phyloP scores from a whole-genome alignment of 2,888 invertebrate species.

The Pegoplata infirma region DNA sequence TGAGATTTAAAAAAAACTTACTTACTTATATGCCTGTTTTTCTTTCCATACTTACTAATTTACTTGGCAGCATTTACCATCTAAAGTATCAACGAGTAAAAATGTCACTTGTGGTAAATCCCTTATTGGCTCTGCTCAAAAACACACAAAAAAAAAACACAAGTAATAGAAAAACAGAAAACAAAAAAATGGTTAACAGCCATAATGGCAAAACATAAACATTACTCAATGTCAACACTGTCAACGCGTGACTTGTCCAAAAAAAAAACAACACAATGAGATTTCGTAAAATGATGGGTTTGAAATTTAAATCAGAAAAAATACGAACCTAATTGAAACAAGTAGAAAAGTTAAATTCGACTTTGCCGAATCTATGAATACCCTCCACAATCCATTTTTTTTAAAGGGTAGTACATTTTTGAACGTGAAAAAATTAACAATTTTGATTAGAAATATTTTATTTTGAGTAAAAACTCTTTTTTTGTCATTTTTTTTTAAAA shows the following conservation, averaged over 20 bases:
- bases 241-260: conserved; percentile 19
- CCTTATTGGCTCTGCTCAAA: conserved; percentile 10
- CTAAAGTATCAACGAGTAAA: conserved; percentile 11
- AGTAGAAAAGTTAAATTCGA: too few relatives aligned
- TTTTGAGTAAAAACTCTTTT: too few relatives aligned
- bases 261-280: conserved; percentile 3
- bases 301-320: neutral
- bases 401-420: too few relatives aligned
- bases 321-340: too few relatives aligned
- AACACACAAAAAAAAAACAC: neutral
- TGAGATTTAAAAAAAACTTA: conserved; percentile 11
- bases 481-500: too few relatives aligned
- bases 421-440: too few relatives aligned
- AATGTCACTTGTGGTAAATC: conserved; percentile 45
- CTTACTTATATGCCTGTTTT: neutral
- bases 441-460: too few relatives aligned
- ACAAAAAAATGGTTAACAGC: neutral
- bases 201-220: conserved; percentile 1
- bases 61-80: neutral
- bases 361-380: too few relatives aligned
- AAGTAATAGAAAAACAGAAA: neutral
- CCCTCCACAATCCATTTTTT: too few relatives aligned
- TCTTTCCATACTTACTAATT: neutral
- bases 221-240: conserved; percentile 51
- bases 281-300: neutral